Conservation (phyloP, 1,140 invertebrate species). For the Drosophila aff. region DNA sequence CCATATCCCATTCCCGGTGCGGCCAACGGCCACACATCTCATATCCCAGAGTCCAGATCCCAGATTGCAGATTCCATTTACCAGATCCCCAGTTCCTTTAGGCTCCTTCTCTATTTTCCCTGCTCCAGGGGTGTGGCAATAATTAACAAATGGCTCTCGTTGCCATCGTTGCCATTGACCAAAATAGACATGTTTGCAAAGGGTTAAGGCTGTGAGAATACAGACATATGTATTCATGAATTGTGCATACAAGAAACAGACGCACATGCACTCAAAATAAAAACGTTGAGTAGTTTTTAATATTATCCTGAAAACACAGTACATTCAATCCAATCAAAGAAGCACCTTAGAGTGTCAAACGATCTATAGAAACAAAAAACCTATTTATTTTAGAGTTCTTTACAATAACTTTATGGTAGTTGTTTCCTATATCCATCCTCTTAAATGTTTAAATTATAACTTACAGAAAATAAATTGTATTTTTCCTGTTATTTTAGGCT, state of each 20-base stretch:
- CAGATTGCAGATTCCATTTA: slow-evolving; percentile 23
- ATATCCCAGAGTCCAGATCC: background rate
- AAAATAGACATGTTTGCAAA: slow-evolving; percentile 59
- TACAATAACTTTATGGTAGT: too few species aligned
- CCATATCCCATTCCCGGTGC: slow-evolving; percentile 4
- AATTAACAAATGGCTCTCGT: slow-evolving; percentile 66
- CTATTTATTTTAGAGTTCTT: too few species aligned
- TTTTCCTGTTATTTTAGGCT: too few species aligned
- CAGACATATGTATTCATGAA: slow-evolving; percentile 2
- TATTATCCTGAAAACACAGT: background rate
- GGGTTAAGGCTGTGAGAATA: slow-evolving; percentile 23
- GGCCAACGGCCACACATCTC: slow-evolving; percentile 18
- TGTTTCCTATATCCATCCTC: background rate
- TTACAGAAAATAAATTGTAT: too few species aligned
- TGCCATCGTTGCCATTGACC: slow-evolving; percentile 34
- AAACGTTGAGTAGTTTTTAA: background rate
- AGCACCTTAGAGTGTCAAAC: background rate
- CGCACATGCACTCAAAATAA: slow-evolving; percentile 14
- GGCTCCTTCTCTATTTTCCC: slow-evolving; percentile 29
- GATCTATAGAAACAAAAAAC: too few species aligned
- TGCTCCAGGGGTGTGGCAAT: slow-evolving; percentile 42
- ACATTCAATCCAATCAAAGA: background rate
- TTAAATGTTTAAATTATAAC: background rate
- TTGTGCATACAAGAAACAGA: slow-evolving; percentile 3
- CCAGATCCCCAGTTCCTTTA: slow-evolving; percentile 11